Evolutionary conservation across 2,797 vertebrate genomes (phyloP), one percentile per base, ranked within the genome.

Genomic region (Fistularia tabacaria): DNA sequence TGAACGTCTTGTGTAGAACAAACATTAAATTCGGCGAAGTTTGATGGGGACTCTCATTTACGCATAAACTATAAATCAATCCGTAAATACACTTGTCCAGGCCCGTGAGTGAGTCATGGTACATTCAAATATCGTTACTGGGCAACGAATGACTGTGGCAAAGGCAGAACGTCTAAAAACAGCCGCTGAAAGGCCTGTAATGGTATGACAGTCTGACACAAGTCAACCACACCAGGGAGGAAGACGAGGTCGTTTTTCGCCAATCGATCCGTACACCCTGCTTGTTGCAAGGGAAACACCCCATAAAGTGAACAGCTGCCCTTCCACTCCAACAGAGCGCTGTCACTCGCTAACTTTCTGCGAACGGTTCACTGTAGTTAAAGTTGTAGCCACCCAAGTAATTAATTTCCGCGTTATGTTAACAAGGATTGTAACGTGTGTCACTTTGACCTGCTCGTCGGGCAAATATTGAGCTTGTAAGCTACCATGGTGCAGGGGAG

Each of bases 61-160:
- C 55, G 14, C 66, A 49, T 59, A 13, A 73, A 69, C 50, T 61
- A 57, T 76, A 76, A 74, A 81, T 83, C 75, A 71, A 15, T 53
- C 53, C 55, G 59, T 25, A 66, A 75, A 80, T 76, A 71, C 67
- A 76, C 69, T 48, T 51, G 44, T 69, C 62, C 74, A 73, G 77
- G 82, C 73, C 61, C 74, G 54, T 75, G 68, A 81, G 77, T 87
- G 87, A 88, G 66, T 89, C 83, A 86, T 70, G 59, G 63, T 71
- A 73, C 79, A 83, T 81, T 83, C 77, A 67, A 74, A 73, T 41
- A 61, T 64, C 76, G 78, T 86, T 77, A 84, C 83, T 48, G 70
- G 68, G 83, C 72, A 79, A 80, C 78, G 65, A 71, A 54, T 49
- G 58, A 75, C 61, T 67, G 61, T 54, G 56, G 67, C 65, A 38